Evolutionary conservation across 2,113 vertebrate species (phyloP).

Genomic region (Seriola quinqueradiata): DNA sequence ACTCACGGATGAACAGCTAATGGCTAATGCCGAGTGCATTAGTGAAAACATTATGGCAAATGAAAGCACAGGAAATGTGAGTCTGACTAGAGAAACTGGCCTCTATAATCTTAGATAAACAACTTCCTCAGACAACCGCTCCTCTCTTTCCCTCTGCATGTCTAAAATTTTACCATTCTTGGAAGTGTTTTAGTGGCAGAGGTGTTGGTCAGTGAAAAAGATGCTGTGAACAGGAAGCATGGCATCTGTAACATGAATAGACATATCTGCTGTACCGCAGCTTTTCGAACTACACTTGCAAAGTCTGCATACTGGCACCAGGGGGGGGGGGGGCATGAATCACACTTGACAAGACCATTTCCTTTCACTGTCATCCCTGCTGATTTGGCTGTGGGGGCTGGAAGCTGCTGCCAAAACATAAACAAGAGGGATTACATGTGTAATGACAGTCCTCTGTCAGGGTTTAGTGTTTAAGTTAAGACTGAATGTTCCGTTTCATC

Average conservation of each 20-base stretch:
- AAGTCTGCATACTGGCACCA: conserved; percentile 28
- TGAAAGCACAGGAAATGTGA: conserved; percentile 18
- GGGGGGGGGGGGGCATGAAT: conserved; percentile 44
- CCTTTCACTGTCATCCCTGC: conserved; percentile 58
- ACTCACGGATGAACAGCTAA: conserved; percentile 33
- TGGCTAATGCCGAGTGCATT: conserved; percentile 28
- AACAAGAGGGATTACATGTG: conserved; percentile 56
- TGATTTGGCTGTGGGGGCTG: conserved; percentile 58
- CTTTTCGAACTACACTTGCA: conserved; percentile 30
- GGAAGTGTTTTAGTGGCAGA: background rate
- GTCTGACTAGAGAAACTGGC: background rate
- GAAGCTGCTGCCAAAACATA: conserved; percentile 61
- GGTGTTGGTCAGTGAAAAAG: conserved; percentile 24
- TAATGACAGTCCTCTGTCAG: conserved; percentile 33
- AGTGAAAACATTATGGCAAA: conserved; percentile 21
- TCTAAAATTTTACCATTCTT: conserved; percentile 20
- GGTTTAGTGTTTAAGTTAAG: conserved; percentile 31
- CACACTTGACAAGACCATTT: conserved; percentile 74
- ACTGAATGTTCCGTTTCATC: conserved; percentile 32
- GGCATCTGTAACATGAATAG: conserved; percentile 32
- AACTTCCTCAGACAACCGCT: background rate
- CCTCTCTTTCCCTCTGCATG: background rate
- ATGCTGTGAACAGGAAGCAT: conserved; percentile 2
- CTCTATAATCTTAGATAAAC: conserved; percentile 28
- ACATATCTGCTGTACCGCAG: conserved; percentile 24